These are phyloP conservation scores for Lamproptera curius DNA, from an alignment of 2,888 invertebrate species.

Conservation along the genomic window DNA sequence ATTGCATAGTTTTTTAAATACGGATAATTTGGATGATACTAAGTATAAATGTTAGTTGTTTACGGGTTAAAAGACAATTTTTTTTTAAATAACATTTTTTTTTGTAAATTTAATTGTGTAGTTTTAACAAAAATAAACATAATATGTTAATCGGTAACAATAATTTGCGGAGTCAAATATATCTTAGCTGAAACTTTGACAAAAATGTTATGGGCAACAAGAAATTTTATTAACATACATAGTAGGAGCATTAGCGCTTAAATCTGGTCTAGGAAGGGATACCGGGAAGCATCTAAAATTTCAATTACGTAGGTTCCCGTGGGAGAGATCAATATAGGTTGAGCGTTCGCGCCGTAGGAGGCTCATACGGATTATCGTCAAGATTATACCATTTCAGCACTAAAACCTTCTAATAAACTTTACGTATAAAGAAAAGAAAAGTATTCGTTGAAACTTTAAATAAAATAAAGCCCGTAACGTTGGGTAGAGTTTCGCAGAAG, in stretches of 20 bases:
- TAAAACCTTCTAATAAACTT: conserved; percentile 3
- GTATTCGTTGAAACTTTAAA: too few species aligned
- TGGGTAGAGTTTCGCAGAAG: conserved; percentile 1
- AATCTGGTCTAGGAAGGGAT: conserved; percentile 18
- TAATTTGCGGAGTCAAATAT: too few species aligned
- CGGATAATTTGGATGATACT: too few species aligned
- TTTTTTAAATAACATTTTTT: not conserved
- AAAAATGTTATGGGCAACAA: too few species aligned
- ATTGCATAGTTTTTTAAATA: too few species aligned
- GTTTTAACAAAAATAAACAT: not conserved
- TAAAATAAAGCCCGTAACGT: not conserved
- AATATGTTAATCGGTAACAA: not conserved
- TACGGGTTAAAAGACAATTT: not conserved
- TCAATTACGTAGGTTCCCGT: conserved; percentile 22
- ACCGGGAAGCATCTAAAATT: conserved; percentile 19
- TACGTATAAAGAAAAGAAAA: not conserved
- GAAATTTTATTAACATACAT: not conserved
- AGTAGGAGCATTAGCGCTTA: not conserved
- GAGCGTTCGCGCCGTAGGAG: conserved; percentile 15
- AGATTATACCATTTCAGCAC: conserved; percentile 9
- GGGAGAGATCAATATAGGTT: conserved; percentile 21
- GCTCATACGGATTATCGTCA: conserved; percentile 14
- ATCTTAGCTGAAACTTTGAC: too few species aligned
- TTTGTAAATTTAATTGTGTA: not conserved
- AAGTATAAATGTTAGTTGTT: not conserved